Evolutionary conservation across 2,797 vertebrate genomes (phyloP), one percentile per base, ranked within the genome.

Genomic region (Nasua narica): DNA sequence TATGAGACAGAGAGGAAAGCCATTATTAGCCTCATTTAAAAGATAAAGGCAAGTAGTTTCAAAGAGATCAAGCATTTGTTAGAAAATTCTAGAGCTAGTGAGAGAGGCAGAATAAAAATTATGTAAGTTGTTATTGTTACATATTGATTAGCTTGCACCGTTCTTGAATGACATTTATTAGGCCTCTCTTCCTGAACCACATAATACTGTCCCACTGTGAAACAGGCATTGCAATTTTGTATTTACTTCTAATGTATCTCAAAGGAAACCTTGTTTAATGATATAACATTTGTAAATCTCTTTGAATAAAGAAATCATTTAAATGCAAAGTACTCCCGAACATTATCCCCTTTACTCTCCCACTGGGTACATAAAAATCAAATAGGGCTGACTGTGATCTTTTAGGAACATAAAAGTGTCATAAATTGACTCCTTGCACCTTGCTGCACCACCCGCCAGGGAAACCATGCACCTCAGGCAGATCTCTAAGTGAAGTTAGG

Each of bases 221-320:
- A 90, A 81, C 2, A 84, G 65, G 65, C 70, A 85, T 74, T 78
- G 37, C 50, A 72, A 62, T 90, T 97, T 96, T 82, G 83, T 97
- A 96, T 97, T 96, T 97, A 69, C 91, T 92, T 96, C 93, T 96
- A 95, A 95, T 90, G 94, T 83, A 94, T 89, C 97, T 97, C 97
- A 93, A 93, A 96, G 93, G 95, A 58, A 96, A 93, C 40, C 95
- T 95, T 95, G 89, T 96, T 97, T 95, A 96, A 98, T 96, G 97
- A 93, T 81, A 62, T 37, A 95, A 87, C 96, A 95, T 94, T 97
- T 97, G 89, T 94, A 97, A 97, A 97, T 96, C 93, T 94, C 92
- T 94, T 90, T 91, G 96, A 97, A 96, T 95, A 97, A 97, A 95
- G 48, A 87, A 96, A 96, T 95, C 93, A 91, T 97, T 98, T 97